Conservation (phyloP, 92 coral and sea anemone genomes). For the Heteractis magnifica region DNA sequence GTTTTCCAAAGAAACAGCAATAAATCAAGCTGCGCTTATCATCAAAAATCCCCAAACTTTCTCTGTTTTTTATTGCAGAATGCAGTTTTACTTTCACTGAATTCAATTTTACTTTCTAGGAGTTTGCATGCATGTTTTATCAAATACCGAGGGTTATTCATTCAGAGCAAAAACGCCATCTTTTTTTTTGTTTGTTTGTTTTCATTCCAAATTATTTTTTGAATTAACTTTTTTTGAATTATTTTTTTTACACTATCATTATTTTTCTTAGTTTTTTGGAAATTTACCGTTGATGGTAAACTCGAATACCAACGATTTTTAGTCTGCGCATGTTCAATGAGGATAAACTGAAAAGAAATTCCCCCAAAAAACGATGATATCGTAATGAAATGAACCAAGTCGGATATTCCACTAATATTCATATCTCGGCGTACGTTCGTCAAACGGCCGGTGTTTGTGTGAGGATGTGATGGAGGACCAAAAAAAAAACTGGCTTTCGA, state of each 20-base stretch:
- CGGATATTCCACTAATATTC: constrained; percentile 41
- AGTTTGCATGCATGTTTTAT: not conserved
- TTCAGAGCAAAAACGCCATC: not conserved
- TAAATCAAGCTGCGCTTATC: no score
- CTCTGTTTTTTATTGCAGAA: no score
- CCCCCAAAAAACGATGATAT: not conserved
- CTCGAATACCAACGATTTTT: not conserved
- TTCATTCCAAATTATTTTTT: not conserved
- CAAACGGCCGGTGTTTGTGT: not conserved
- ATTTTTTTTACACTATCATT: not conserved
- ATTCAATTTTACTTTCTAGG: no score
- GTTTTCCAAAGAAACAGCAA: no score
- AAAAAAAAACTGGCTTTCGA: not conserved
- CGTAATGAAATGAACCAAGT: not conserved
- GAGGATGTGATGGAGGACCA: constrained; percentile 10
- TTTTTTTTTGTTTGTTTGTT: not conserved
- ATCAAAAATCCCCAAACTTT: no score
- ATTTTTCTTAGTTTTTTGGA: not conserved
- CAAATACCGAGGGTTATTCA: not conserved
- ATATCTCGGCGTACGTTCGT: constrained; percentile 9
- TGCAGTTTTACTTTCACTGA: no score
- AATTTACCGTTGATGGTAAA: not conserved
- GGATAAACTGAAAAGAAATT: not conserved
- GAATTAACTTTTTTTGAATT: not conserved
- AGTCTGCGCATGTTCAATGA: not conserved